Conservation (phyloP, 2,113 vertebrate species). For the Alethe diademata region DNA sequence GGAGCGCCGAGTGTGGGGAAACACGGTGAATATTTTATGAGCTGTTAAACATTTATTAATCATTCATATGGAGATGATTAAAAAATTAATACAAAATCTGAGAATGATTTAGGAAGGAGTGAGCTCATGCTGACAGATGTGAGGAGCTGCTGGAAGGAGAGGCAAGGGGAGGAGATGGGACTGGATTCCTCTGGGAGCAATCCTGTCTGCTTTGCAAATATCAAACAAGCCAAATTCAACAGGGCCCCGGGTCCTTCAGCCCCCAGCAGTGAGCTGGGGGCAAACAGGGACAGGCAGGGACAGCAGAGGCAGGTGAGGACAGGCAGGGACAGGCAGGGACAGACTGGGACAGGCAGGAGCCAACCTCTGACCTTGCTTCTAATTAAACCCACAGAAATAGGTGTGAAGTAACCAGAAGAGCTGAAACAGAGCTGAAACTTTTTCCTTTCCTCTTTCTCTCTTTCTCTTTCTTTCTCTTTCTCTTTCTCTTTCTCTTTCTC, state of each 20-base stretch:
- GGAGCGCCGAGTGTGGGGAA: not conserved
- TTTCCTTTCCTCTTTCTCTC: no score
- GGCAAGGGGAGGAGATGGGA: not conserved
- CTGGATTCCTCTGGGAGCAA: not conserved
- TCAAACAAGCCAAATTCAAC: not conserved
- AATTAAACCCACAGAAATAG: not conserved
- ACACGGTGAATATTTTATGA: constrained; percentile 35
- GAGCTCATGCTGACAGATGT: not conserved
- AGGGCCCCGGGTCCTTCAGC: not conserved
- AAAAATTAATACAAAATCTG: constrained; percentile 61
- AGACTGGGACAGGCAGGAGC: not conserved
- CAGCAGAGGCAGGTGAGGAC: not conserved
- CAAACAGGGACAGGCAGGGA: not conserved
- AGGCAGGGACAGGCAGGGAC: not conserved
- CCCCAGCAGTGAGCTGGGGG: not conserved
- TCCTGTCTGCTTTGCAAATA: not conserved
- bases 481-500: no score
- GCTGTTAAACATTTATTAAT: constrained; percentile 58
- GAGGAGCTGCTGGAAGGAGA: not conserved
- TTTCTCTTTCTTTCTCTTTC: no score
- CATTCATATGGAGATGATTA: constrained; percentile 57
- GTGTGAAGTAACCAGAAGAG: not conserved
- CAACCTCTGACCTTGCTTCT: not conserved
- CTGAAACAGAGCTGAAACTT: not conserved
- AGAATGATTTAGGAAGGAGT: constrained; percentile 36